Percentiles rank a stretch among this genome's conserved stretches.
These are phyloP conservation scores for Condylostylus longicornis DNA, from an alignment of 1,140 invertebrate species.

Conservation along the genomic window DNA sequence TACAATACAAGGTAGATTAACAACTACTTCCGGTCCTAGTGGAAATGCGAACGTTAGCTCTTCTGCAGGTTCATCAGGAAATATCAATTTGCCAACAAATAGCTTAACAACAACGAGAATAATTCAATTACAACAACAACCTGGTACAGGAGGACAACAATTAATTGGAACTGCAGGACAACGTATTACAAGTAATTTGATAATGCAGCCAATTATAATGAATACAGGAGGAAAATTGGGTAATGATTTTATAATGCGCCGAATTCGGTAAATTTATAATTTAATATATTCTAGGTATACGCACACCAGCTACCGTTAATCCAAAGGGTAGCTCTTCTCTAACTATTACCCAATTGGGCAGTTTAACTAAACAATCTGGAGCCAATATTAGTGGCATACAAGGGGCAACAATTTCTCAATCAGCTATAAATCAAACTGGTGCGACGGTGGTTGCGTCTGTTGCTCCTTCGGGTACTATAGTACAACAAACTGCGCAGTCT, in stretches of 20 bases:
- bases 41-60: constrained; percentile 8
- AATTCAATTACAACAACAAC: constrained; percentile 27
- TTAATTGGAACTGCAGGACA: constrained; percentile 19
- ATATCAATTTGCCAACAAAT: constrained; percentile 16
- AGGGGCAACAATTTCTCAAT: constrained; percentile 4
- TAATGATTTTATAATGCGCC: background rate
- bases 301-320: constrained; percentile 26
- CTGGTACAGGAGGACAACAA: constrained; percentile 19
- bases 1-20: constrained; percentile 6
- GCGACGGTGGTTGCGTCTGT: background rate
- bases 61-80: background rate
- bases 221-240: constrained; percentile 26
- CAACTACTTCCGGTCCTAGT: constrained; percentile 8
- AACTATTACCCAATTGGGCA: constrained; percentile 27
- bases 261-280: background rate
- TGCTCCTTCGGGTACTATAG: background rate
- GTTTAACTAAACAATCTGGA: constrained; percentile 18
- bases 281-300: constrained; percentile 12
- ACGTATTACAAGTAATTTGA: constrained; percentile 23
- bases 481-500: background rate
- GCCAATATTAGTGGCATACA: constrained; percentile 14
- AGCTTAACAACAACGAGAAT: constrained; percentile 19
- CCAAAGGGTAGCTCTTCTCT: constrained; percentile 28
- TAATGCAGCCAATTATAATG: constrained; percentile 28
- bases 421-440: background rate